These are phyloP conservation scores for Neomicropteryx cornuta DNA, from an alignment of 1,140 invertebrate species.

Conservation along the genomic window DNA sequence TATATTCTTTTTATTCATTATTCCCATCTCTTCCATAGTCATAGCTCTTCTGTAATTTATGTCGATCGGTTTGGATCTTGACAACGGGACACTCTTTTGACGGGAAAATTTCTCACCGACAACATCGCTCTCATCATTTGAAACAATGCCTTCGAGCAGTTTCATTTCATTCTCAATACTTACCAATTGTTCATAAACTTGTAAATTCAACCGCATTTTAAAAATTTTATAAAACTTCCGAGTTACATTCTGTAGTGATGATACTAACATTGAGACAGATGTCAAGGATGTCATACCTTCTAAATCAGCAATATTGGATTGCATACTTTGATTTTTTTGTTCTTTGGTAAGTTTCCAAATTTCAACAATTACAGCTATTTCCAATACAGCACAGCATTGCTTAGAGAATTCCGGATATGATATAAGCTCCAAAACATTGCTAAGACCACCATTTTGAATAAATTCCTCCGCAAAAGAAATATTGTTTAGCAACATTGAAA, in stretches of 20 bases:
- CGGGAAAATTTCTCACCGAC: too few species aligned
- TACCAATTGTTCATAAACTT: not conserved
- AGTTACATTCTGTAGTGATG: constrained; percentile 37
- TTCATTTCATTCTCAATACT: not conserved
- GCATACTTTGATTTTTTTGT: constrained; percentile 12
- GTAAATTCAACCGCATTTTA: too few species aligned
- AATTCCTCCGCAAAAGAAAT: constrained; percentile 45
- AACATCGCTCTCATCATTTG: too few species aligned
- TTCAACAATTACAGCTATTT: constrained; percentile 48
- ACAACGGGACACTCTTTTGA: too few species aligned
- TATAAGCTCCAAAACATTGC: constrained; percentile 42
- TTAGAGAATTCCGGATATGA: constrained; percentile 41
- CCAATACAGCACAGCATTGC: constrained; percentile 47
- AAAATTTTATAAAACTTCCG: constrained; percentile 28
- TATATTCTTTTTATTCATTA: too few species aligned
- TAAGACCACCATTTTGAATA: constrained; percentile 41
- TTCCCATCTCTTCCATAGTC: too few species aligned
- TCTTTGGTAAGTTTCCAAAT: constrained; percentile 38
- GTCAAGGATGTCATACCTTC: constrained; percentile 28
- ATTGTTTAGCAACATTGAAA: constrained; percentile 44
- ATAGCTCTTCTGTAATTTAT: too few species aligned
- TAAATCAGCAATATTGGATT: constrained; percentile 20
- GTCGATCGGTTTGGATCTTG: constrained; percentile 8
- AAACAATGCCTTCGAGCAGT: too few species aligned
- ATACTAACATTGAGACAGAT: constrained; percentile 40